Evolutionary conservation across 2,113 vertebrate species (phyloP).

Genomic region (Mustela nigripes): DNA sequence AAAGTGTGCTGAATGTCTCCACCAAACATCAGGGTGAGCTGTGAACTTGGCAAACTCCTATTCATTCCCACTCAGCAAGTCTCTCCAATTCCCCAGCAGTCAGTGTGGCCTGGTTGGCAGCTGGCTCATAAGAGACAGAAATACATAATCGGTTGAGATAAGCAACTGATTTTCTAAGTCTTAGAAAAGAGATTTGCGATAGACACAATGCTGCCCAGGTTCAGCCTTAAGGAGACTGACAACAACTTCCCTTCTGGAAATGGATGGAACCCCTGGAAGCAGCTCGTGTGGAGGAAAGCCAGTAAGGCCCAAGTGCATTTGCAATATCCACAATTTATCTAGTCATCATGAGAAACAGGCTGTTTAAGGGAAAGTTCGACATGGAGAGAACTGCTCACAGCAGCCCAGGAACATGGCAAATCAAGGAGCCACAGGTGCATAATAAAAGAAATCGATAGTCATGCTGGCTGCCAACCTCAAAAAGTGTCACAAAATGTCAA

Average conservation of each 20-base stretch:
- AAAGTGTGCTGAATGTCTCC: not conserved
- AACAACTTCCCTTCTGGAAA: not conserved
- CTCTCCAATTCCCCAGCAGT: slow-evolving; percentile 55
- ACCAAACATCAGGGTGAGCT: slow-evolving; percentile 59
- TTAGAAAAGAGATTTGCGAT: not conserved
- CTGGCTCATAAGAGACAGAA: not conserved
- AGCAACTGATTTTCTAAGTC: not conserved
- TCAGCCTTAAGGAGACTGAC: not conserved
- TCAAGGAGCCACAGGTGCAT: not conserved
- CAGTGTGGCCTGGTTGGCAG: slow-evolving; percentile 47
- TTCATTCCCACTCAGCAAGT: slow-evolving; percentile 40
- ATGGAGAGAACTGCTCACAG: not conserved
- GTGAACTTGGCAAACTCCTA: slow-evolving; percentile 29
- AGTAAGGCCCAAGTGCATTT: not conserved
- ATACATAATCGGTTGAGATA: not conserved
- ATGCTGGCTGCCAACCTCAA: not conserved
- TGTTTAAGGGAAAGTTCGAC: not conserved
- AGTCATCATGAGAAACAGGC: not conserved
- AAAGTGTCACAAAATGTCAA: not conserved
- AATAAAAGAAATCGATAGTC: not conserved
- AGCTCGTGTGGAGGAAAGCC: not conserved
- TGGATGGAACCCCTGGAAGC: not conserved
- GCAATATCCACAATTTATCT: not conserved
- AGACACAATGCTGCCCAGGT: not conserved
- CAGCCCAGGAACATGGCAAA: not conserved